These are phyloP conservation scores for Heliconius himera DNA, from an alignment of 1,140 invertebrate species.

Conservation along the genomic window DNA sequence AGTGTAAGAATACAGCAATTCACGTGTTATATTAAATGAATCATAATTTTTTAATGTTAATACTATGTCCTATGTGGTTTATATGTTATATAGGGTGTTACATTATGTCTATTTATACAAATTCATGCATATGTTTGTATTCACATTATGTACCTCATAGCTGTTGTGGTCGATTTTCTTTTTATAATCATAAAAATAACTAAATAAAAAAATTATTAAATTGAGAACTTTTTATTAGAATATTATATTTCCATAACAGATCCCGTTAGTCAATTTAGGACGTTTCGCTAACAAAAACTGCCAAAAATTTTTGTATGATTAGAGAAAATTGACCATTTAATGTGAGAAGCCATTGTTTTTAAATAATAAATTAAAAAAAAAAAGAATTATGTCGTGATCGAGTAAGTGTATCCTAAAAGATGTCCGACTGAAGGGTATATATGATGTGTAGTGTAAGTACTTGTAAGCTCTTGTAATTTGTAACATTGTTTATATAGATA, in stretches of 20 bases:
- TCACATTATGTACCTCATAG: neutral
- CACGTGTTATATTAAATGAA: neutral
- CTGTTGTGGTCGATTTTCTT: neutral
- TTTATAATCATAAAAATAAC: constrained; percentile 1
- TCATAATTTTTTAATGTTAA: neutral
- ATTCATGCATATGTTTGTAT: neutral
- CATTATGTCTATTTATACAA: constrained; percentile 6
- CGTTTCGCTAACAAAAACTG: constrained; percentile 1
- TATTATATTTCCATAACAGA: constrained; percentile 11
- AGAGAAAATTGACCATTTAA: neutral
- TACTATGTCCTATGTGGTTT: neutral
- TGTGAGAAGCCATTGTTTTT: neutral
- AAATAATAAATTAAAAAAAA: neutral
- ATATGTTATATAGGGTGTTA: neutral
- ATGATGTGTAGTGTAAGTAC: constrained; percentile 23
- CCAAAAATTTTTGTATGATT: neutral
- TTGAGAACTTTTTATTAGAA: constrained; percentile 11
- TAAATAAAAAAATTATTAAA: neutral
- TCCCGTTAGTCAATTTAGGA: neutral
- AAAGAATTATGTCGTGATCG: neutral
- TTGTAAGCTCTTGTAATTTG: constrained; percentile 68
- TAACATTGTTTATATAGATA: constrained; percentile 79
- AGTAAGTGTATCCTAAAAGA: constrained; percentile 28
- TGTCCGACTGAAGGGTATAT: constrained; percentile 70
- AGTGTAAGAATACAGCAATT: neutral